Evolutionary conservation across 2,113 vertebrate species (phyloP), one percentile per base, ranked within the genome.

Genomic region (Datnioides undecimradiatus): DNA sequence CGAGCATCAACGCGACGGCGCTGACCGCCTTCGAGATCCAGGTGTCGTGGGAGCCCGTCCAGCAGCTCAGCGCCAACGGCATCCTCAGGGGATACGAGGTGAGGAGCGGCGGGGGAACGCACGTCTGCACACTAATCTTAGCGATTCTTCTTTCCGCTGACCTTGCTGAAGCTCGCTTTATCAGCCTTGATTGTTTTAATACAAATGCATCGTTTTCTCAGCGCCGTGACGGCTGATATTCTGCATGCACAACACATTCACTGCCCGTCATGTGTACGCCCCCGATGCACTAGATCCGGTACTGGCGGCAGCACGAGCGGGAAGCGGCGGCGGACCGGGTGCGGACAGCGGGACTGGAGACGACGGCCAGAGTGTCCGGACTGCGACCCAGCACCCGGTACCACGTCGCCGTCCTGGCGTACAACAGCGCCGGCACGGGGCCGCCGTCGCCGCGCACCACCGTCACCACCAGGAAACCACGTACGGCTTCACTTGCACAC

Each of bases 21-120:
- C 84, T 97, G 23, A 95, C 95, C 0, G 96, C 98, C 65, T 97
- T 97, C 1, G 97, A 99, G 78, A 96, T 99, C 92, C 96, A 96
- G 4, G 96, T 99, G 70, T 97, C 94, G 23, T 99, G 98, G 98
- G 96, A 97, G 16, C 92, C 97, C 0, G 94, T 98, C 49, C 95
- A 95, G 79, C 94, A 94, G 82, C 92, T 92, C 52, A 94, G 94
- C 70, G 76, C 79, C 75, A 96, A 95, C 0, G 97, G 97, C 25
- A 92, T 99, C 85, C 95, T 99, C 4, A 51, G 96, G 83, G 98
- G 98, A 79, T 99, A 98, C 0, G 98, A 99, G 97, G 98, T 99
- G 72, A 88, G 21, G 5, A 31, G 8, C 57, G 14, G 59, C 25
- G 64, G n/a, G 64, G n/a, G 12, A 31, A 25, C 1, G 16, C 23